These are phyloP conservation scores for Bubo blakistoni DNA, from an alignment of 2,113 vertebrate species.

Conservation along the genomic window DNA sequence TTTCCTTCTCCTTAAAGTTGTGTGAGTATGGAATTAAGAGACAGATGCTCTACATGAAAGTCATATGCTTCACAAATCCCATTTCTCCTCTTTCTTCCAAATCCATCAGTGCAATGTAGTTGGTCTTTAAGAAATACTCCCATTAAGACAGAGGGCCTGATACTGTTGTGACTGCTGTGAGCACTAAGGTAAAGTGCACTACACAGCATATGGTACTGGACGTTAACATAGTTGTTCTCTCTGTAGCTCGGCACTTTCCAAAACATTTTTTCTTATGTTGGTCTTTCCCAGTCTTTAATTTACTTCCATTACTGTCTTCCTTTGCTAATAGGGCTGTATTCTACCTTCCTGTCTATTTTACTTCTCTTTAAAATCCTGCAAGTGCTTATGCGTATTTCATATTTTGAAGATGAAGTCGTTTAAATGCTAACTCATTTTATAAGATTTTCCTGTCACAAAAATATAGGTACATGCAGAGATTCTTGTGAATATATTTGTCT, in stretches of 20 bases:
- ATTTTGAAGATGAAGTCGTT: not conserved
- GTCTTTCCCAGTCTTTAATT: not conserved
- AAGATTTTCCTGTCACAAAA: not conserved
- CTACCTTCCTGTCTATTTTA: not conserved
- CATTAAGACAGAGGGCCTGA: not conserved
- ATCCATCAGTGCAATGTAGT: not conserved
- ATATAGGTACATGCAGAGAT: not conserved
- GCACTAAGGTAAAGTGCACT: not conserved
- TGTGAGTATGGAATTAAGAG: not conserved
- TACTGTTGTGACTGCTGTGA: not conserved
- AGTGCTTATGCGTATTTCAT: fast-evolving
- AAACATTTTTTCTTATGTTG: not conserved
- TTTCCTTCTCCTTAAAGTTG: not conserved
- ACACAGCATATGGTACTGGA: not conserved
- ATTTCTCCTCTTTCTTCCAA: not conserved
- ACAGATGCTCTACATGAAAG: not conserved
- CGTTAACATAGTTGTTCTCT: not conserved
- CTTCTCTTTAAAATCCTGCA: not conserved
- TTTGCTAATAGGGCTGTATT: not conserved
- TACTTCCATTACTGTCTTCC: not conserved
- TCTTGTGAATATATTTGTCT: not conserved
- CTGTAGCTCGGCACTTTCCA: not conserved
- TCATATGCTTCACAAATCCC: not conserved
- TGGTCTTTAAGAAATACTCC: not conserved
- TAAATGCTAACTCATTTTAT: not conserved